Percentiles rank a stretch among this genome's conserved stretches.
Evolutionary conservation across 1,140 invertebrate genomes (phyloP).

Genomic region (Holcopasites calliopsidis): DNA sequence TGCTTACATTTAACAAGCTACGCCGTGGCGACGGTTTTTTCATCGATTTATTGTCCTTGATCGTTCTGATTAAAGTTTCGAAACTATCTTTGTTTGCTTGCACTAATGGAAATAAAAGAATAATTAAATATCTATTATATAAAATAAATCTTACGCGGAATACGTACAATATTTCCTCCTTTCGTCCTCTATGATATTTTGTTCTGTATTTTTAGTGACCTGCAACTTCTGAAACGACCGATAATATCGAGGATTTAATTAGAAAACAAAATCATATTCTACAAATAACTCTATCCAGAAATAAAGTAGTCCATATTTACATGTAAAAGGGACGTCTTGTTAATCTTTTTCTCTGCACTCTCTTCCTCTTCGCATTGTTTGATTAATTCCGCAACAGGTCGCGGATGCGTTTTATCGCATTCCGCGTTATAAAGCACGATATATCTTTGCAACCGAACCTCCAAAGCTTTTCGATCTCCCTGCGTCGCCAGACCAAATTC

Average conservation of each 20-base stretch:
- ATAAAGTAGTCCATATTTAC: too few species aligned
- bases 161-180: slow-evolving; percentile 78
- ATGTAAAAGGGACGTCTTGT: slow-evolving; percentile 33
- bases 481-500: slow-evolving; percentile 77
- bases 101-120: slow-evolving; percentile 64
- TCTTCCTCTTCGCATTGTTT: slow-evolving; percentile 79
- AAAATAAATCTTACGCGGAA: background rate
- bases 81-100: slow-evolving; percentile 72
- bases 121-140: slow-evolving; percentile 22
- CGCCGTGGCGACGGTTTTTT: slow-evolving; percentile 25
- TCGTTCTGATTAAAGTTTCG: slow-evolving; percentile 69
- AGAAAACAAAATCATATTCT: background rate
- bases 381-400: slow-evolving; percentile 74
- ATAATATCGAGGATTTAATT: slow-evolving; percentile 23
- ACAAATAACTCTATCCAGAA: too few species aligned
- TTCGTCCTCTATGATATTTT: slow-evolving; percentile 75
- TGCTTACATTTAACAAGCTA: slow-evolving; percentile 14
- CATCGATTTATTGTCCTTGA: slow-evolving; percentile 60
- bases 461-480: slow-evolving; percentile 79
- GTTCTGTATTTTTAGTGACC: slow-evolving; percentile 71
- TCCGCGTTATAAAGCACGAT: slow-evolving; percentile 79
- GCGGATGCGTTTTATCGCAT: slow-evolving; percentile 77
- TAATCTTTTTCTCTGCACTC: slow-evolving; percentile 70
- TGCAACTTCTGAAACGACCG: slow-evolving; percentile 67
- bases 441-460: slow-evolving; percentile 77